Conservation (phyloP, 1,140 invertebrate genomes). For the Melanaphis sacchari region DNA sequence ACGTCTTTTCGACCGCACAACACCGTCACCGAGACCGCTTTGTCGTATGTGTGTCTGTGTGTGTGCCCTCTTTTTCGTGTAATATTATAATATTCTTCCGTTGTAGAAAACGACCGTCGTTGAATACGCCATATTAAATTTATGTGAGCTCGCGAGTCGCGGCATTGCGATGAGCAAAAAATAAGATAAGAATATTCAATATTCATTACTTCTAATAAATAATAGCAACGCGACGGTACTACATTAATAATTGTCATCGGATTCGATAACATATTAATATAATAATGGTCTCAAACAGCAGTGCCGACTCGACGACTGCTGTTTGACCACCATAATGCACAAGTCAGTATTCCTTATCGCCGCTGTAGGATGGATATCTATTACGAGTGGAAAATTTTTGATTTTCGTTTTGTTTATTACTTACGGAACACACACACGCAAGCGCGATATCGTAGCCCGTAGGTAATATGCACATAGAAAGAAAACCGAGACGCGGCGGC, state of each 20-base stretch:
- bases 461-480: not conserved
- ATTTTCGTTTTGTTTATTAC: not conserved
- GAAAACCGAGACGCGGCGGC: slow-evolving; percentile 51
- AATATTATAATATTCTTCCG: slow-evolving; percentile 10
- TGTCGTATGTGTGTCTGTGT: not conserved
- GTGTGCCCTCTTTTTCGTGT: not conserved
- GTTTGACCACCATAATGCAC: not conserved
- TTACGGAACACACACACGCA: not conserved
- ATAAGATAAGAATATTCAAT: not conserved
- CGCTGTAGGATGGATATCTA: not conserved
- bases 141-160: not conserved
- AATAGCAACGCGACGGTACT: not conserved
- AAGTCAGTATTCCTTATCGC: not conserved
- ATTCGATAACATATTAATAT: not conserved
- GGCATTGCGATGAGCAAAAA: too few species aligned
- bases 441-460: not conserved
- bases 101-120: not conserved
- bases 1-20: slow-evolving; percentile 23
- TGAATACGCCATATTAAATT: not conserved
- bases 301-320: not conserved
- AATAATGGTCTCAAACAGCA: not conserved
- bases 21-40: not conserved
- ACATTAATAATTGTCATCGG: not conserved
- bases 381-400: not conserved
- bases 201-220: not conserved